These are phyloP conservation scores for Myopa tessellatipennis DNA, from an alignment of 2,888 invertebrate species.

Conservation along the genomic window DNA sequence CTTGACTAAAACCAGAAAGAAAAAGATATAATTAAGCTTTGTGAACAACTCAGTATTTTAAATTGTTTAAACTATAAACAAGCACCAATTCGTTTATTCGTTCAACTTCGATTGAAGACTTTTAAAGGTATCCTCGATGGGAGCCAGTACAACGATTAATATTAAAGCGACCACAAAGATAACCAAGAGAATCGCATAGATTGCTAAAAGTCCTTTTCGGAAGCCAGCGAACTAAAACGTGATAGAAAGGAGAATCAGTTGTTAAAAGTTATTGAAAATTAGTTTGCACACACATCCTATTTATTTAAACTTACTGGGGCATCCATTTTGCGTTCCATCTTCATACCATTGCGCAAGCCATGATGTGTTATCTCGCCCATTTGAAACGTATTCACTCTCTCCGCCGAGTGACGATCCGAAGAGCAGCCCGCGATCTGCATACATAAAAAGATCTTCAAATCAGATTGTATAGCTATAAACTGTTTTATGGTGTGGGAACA, in stretches of 20 bases:
- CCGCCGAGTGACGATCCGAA: constrained; percentile 78
- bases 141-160: constrained; percentile 80
- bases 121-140: constrained; percentile 75
- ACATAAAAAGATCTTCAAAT: constrained; percentile 65
- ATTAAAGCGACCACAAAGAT: constrained; percentile 80
- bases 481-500: constrained; percentile 44
- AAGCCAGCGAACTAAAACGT: constrained; percentile 77
- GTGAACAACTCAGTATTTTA: background rate
- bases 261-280: background rate
- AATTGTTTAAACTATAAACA: constrained; percentile 19
- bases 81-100: constrained; percentile 23
- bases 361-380: constrained; percentile 80
- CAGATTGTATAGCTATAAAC: constrained; percentile 56
- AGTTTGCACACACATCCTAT: background rate
- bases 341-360: constrained; percentile 73
- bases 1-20: background rate
- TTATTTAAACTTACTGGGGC: constrained; percentile 75
- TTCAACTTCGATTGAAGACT: constrained; percentile 46
- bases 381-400: constrained; percentile 83
- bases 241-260: constrained; percentile 3
- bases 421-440: constrained; percentile 81
- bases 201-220: constrained; percentile 80
- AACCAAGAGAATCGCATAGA: constrained; percentile 80
- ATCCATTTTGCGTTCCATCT: constrained; percentile 79
- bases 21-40: constrained; percentile 12